These are phyloP conservation scores for Taenioides sp. DNA, from an alignment of 2,797 vertebrate genomes.

Conservation along the genomic window DNA sequence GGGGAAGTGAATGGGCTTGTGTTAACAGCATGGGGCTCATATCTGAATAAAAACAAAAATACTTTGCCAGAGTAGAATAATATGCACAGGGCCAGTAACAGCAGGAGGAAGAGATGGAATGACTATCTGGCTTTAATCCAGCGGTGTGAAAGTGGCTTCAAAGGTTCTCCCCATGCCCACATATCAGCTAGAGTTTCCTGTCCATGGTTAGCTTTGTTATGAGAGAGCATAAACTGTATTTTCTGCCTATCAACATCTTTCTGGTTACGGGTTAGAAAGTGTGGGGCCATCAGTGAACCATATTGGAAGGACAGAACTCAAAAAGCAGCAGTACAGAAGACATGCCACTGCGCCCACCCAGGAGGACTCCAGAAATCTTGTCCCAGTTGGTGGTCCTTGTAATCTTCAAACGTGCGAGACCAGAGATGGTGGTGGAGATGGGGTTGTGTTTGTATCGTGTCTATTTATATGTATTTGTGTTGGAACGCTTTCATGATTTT, in stretches of 20 bases:
- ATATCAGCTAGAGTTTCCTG: slow-evolving; percentile 72
- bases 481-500: slow-evolving; percentile 10
- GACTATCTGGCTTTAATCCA: slow-evolving; percentile 48
- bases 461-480: slow-evolving; percentile 30
- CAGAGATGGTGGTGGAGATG: slow-evolving; percentile 23
- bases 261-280: slow-evolving; percentile 42
- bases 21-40: slow-evolving; percentile 40
- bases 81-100: slow-evolving; percentile 16
- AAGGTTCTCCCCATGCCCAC: slow-evolving; percentile 66
- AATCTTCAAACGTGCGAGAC: slow-evolving; percentile 42
- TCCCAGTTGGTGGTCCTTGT: slow-evolving; percentile 73
- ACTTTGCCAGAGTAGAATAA: slow-evolving; percentile 22
- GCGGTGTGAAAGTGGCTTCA: slow-evolving; percentile 66
- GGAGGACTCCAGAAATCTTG: slow-evolving; percentile 51
- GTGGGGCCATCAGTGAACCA: slow-evolving; percentile 61
- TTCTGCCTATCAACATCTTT: slow-evolving; percentile 66
- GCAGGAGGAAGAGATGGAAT: slow-evolving; percentile 38
- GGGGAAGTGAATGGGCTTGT: slow-evolving; percentile 32
- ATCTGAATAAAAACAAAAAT: slow-evolving; percentile 20
- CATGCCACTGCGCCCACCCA: slow-evolving; percentile 72
- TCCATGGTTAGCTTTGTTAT: slow-evolving; percentile 69
- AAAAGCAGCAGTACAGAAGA: slow-evolving; percentile 52
- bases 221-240: slow-evolving; percentile 73
- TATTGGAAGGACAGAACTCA: slow-evolving; percentile 64
- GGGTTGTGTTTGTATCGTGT: slow-evolving; percentile 33